These are phyloP conservation scores for Crocuta crocuta DNA, from an alignment of 2,113 vertebrate genomes.

Conservation along the genomic window DNA sequence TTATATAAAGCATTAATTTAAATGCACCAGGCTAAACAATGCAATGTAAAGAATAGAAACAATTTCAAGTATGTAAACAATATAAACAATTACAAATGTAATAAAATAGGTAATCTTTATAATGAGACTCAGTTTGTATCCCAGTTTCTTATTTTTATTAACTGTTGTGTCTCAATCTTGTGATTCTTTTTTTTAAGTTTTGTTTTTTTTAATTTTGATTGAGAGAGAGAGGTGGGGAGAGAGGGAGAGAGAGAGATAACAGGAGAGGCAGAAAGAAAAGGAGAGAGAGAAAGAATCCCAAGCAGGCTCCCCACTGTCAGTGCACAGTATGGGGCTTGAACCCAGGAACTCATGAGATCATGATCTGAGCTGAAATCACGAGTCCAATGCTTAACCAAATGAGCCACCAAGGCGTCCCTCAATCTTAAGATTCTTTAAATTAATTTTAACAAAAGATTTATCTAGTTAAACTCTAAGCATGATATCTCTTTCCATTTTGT, in stretches of 20 bases:
- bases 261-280: too few relatives aligned
- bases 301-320: too few relatives aligned
- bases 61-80: neutral
- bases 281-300: neutral
- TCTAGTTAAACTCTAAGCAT: neutral
- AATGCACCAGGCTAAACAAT: neutral
- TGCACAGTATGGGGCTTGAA: too few relatives aligned
- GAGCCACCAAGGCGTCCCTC: too few relatives aligned
- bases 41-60: neutral
- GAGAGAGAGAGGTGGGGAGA: too few relatives aligned
- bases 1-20: neutral
- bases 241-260: too few relatives aligned
- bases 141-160: conserved; percentile 15
- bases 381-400: too few relatives aligned
- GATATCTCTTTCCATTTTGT: neutral
- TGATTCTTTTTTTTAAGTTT: neutral
- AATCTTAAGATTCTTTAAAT: neutral
- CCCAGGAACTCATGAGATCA: too few relatives aligned
- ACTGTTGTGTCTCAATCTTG: neutral
- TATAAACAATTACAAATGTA: neutral
- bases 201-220: too few relatives aligned
- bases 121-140: neutral
- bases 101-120: neutral
- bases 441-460: neutral
- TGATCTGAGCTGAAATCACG: too few relatives aligned